Evolutionary conservation across 2,797 vertebrate genomes (phyloP), one percentile per base, ranked within the genome.

Genomic region (Cossypha heuglini): DNA sequence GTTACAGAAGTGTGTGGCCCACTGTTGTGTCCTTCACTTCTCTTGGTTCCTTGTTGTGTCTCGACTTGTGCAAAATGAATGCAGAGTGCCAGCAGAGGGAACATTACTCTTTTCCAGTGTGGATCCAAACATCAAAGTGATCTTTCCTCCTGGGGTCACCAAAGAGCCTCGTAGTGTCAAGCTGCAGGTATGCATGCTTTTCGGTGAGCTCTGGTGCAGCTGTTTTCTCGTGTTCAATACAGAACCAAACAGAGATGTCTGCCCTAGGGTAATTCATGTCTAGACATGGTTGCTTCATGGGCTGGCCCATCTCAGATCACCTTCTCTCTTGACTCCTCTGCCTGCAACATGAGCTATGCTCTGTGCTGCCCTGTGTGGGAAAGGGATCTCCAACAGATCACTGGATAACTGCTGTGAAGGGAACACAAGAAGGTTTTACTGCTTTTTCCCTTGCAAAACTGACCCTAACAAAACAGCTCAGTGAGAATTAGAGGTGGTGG

Each of bases 21-120:
- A 97, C 95, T 99, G 99, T 93, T 97, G 96, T 13, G 98, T 99
- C 55, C 97, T 92, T 26, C 99, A 99, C 88, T 99, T 99, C 97
- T 99, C 99, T 28, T 99, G 99, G 99, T 99, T 99, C 91, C 98
- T 99, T 29, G 99, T 98, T 9, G 97, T 99, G 35, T 98, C 98
- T 26, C 98, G 98, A 75, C 99, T 98, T 16, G 98, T 98, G 76
- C 98, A 98, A 93, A 98, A 99, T 84, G 95, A 97, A 80, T 99
- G 99, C 97, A 91, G 97, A 28, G 98, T 99, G 24, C 97, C 99
- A 22, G 40, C 80, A 71, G 97, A 98, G 49, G 99, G 99, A 52
- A 97, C 98, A 0, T 91, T 99, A 92, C 97, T 99, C 71, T 98
- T 99, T 78, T 99, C 99, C 59, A 98, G 98, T 1, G 98, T 98